Evolutionary conservation across 2,113 vertebrate species (phyloP), one percentile per base, ranked within the genome.

Genomic region (Ursus arctos): DNA sequence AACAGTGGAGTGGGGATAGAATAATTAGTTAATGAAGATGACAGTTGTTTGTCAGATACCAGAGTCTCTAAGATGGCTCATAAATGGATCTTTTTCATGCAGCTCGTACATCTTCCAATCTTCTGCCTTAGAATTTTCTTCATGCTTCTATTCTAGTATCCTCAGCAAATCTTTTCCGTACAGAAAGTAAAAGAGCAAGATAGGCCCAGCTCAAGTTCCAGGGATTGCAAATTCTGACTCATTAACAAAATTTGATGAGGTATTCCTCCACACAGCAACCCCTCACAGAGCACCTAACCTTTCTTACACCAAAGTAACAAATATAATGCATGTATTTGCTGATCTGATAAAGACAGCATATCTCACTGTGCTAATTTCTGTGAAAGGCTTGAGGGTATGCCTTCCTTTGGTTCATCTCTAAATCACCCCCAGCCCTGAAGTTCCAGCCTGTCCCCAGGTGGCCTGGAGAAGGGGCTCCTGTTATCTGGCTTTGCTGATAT

Each of bases 401-500:
- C 96, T 97, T 82, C 96, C 92, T 97, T 77, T 71, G 57, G 87
- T 86, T 63, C 95, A 92, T 91, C 91, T 91, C 86, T 96, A 88
- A 91, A 81, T 98, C 71, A 87, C 88, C 85, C 74, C 61, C 74
- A 79, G 76, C 72, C 97, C 83, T 61, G 57, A 88, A 85, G 81
- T 95, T 67, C 40, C 67, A 86, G 95, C 26, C 49, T 92, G 82
- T 97, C 82, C 92, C 96, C 89, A 93, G 91, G 92, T 72, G 0
- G 79, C 19, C 8, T 63, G 43, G 51, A 87, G 82, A 95, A 81
- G 77, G 88, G 67, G 80, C 61, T 88, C 90, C 95, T 77, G n/a
- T 95, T 94, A 84, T 94, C 13, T 43, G 61, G 79, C 80, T 19
- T 67, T 97, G 84, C 97, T 98, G 97, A 98, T 97, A 97, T 15